These are phyloP conservation scores for Archivesica marissinica DNA, from an alignment of 1,140 invertebrate species.

Conservation along the genomic window DNA sequence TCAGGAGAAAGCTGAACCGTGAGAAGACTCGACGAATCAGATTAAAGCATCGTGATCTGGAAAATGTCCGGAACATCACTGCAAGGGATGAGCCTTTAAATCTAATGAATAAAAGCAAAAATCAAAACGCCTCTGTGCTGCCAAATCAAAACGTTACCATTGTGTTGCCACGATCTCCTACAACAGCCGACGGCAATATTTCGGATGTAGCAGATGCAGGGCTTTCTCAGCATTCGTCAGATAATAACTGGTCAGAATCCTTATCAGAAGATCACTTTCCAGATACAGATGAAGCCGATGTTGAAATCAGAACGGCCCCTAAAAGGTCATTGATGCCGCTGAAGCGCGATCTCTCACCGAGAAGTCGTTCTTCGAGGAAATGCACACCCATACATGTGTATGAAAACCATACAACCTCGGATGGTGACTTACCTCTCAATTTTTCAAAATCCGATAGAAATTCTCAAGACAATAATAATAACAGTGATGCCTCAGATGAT, in stretches of 20 bases:
- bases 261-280: constrained; percentile 53
- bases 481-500: constrained; percentile 36
- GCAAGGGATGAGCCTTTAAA: not conserved
- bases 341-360: constrained; percentile 38
- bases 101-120: constrained; percentile 18
- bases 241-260: constrained; percentile 63
- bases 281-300: constrained; percentile 45
- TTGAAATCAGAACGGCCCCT: constrained; percentile 72
- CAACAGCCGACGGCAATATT: constrained; percentile 16
- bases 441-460: constrained; percentile 43
- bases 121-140: constrained; percentile 31
- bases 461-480: constrained; percentile 42
- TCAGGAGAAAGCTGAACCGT: constrained; percentile 15
- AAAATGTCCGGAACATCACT: not conserved
- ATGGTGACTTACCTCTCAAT: constrained; percentile 50
- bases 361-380: constrained; percentile 12
- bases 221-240: constrained; percentile 41
- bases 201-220: constrained; percentile 33
- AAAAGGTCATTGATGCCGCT: constrained; percentile 68
- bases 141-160: constrained; percentile 73
- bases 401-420: constrained; percentile 46
- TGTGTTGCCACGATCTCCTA: constrained; percentile 78
- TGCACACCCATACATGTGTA: constrained; percentile 16
- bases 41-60: not conserved
- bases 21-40: not conserved